Conservation (phyloP, 92 coral and sea anemone species). For the Pocillopora grandis region DNA sequence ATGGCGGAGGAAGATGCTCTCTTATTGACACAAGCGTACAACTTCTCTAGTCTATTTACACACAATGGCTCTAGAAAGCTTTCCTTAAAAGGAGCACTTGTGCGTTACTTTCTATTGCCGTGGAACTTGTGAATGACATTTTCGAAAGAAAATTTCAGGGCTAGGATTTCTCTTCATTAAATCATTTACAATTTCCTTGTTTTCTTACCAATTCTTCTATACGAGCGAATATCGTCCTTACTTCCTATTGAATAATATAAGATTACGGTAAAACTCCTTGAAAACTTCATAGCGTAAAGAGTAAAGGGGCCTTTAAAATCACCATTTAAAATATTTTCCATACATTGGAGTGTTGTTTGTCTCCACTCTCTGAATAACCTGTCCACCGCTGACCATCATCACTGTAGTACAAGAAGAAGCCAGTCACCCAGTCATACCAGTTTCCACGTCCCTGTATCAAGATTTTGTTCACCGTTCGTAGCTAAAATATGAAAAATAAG, state of each 20-base stretch:
- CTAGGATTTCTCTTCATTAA: no score
- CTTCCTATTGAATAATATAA: neutral
- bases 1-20: neutral
- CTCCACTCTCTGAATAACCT: constrained; percentile 56
- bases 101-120: no score
- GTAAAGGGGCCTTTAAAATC: neutral
- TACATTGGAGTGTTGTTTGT: constrained; percentile 55
- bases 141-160: no score
- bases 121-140: no score
- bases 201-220: no score
- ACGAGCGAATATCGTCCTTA: neutral
- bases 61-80: no score
- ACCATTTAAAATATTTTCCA: neutral
- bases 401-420: constrained; percentile 64
- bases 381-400: constrained; percentile 75
- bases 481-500: neutral
- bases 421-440: constrained; percentile 74
- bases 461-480: constrained; percentile 26
- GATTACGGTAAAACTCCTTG: neutral
- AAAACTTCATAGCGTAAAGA: neutral
- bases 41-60: no score
- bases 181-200: no score
- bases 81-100: no score
- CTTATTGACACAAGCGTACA: no score
- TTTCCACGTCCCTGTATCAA: constrained; percentile 52